Percentiles rank a stretch among this genome's conserved stretches.
phyloP scores from a whole-genome alignment of 2,888 invertebrate genomes.

The Dermolepida albohirtum region DNA sequence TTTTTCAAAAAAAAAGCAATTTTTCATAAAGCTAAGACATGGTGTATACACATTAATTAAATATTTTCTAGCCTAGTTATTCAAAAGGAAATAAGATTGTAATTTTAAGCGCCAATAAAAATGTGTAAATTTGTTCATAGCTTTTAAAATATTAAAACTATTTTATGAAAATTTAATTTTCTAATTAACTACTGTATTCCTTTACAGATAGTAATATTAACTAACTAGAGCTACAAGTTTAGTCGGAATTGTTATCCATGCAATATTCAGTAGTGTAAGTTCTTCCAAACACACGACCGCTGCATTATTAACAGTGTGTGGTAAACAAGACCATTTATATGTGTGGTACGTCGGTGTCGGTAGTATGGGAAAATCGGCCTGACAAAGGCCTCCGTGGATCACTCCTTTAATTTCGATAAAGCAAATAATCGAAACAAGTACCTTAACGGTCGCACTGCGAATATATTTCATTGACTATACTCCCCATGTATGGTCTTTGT shows the following conservation, averaged over 20 bases:
- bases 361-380: slow-evolving; percentile 39
- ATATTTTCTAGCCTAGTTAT: no score
- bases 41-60: no score
- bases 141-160: neutral
- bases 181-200: slow-evolving; percentile 1
- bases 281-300: slow-evolving; percentile 49
- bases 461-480: slow-evolving; percentile 35
- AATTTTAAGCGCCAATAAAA: no score
- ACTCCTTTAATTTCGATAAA: slow-evolving; percentile 42
- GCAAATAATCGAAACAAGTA: slow-evolving; percentile 42
- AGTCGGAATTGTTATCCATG: slow-evolving; percentile 43
- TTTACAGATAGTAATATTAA: neutral
- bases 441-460: slow-evolving; percentile 38
- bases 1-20: no score
- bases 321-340: slow-evolving; percentile 52
- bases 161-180: neutral
- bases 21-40: no score
- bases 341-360: slow-evolving; percentile 43
- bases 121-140: no score
- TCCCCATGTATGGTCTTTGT: slow-evolving; percentile 37
- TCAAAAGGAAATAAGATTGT: no score
- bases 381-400: slow-evolving; percentile 33
- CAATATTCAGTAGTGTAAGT: slow-evolving; percentile 48
- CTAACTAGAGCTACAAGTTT: slow-evolving; percentile 21
- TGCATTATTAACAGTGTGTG: slow-evolving; percentile 53